phyloP scores from a whole-genome alignment of 2,888 invertebrate species.

The Antheraea yamamai region DNA sequence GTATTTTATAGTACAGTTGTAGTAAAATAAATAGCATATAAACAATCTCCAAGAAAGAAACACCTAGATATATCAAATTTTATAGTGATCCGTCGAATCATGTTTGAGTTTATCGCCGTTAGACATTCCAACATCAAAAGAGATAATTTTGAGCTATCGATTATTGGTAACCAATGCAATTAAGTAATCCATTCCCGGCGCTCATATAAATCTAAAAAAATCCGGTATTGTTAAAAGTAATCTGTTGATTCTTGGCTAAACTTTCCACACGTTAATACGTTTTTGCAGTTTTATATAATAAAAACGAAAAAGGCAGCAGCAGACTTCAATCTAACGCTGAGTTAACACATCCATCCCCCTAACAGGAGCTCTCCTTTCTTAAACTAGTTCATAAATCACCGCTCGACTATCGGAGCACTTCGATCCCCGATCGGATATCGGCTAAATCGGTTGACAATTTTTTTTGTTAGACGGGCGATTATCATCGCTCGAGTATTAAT shows the following conservation, averaged over 20 bases:
- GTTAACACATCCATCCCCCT: constrained; percentile 7
- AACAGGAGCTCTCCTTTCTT: constrained; percentile 3
- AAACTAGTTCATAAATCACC: constrained; percentile 15
- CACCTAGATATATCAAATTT: no score
- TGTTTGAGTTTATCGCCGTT: no score
- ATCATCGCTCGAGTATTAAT: neutral
- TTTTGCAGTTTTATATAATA: neutral
- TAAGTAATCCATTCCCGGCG: no score
- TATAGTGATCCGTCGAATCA: no score
- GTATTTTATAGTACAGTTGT: no score
- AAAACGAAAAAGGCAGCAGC: neutral
- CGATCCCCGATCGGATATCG: constrained; percentile 4
- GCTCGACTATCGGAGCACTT: neutral
- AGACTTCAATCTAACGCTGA: constrained; percentile 8
- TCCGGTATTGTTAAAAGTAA: neutral
- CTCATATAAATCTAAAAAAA: neutral
- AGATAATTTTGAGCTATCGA: no score
- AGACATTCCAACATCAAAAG: no score
- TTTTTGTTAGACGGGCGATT: neutral
- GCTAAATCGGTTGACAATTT: constrained; percentile 5
- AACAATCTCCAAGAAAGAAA: no score
- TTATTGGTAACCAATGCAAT: no score
- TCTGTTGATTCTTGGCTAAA: no score
- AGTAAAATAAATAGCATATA: no score
- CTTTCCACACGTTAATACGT: neutral